These are phyloP conservation scores for Eretmochelys imbricata DNA, from an alignment of 2,113 vertebrate species.

Conservation along the genomic window DNA sequence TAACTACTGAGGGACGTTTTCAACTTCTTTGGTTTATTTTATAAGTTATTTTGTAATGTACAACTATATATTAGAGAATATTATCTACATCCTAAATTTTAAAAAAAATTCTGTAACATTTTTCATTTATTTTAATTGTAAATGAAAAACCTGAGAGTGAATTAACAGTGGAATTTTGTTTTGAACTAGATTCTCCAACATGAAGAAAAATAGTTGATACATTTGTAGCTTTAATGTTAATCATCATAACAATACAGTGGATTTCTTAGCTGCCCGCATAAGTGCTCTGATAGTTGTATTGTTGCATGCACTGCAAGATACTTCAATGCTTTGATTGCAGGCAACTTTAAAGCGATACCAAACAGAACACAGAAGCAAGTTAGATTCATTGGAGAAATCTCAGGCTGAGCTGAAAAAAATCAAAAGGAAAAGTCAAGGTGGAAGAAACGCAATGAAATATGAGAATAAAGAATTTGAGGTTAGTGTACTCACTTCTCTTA, in stretches of 20 bases:
- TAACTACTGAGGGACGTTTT: neutral
- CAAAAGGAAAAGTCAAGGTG: constrained; percentile 92
- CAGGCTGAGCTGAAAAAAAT: constrained; percentile 96
- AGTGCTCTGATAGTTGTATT: neutral
- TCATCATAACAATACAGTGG: rapidly evolving
- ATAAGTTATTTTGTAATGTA: neutral
- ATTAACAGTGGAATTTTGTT: neutral
- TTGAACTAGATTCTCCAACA: neutral
- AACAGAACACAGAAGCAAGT: constrained; percentile 90
- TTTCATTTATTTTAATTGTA: neutral
- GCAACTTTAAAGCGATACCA: constrained; percentile 97
- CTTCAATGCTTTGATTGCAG: constrained; percentile 74
- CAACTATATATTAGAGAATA: neutral
- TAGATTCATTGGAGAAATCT: constrained; percentile 93
- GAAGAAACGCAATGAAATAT: constrained; percentile 88
- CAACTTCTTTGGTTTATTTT: neutral
- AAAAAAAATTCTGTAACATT: neutral
- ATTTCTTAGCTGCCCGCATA: neutral
- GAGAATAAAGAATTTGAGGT: constrained; percentile 94
- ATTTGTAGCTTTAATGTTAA: neutral
- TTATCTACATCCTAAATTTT: neutral
- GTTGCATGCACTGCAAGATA: neutral
- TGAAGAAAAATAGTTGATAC: neutral
- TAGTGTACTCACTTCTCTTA: constrained; percentile 22
- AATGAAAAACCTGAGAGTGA: neutral